Conservation (phyloP, 1,140 invertebrate species). For the Temnothorax longispinosus region DNA sequence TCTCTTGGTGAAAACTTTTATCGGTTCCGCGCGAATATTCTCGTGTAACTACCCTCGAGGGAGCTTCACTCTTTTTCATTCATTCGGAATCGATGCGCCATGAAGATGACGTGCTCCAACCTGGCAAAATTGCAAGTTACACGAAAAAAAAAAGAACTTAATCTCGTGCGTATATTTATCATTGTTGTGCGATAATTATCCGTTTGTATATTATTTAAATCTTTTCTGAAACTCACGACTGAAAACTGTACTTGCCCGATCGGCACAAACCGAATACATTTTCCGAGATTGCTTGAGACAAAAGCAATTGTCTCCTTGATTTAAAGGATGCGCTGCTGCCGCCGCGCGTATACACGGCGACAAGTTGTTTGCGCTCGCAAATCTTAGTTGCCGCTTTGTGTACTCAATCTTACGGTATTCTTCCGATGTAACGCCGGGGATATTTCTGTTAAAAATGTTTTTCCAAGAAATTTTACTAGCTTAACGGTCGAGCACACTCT, state of each 20-base stretch:
- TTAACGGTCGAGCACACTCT: background rate
- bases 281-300: constrained; percentile 4
- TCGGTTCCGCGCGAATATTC: constrained; percentile 20
- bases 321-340: constrained; percentile 13
- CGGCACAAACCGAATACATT: constrained; percentile 1
- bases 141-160: background rate
- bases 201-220: background rate
- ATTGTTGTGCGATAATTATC: background rate
- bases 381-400: constrained; percentile 37
- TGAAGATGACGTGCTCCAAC: background rate
- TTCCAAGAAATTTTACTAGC: constrained; percentile 25
- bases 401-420: background rate
- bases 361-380: constrained; percentile 51
- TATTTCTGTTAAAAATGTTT: constrained; percentile 28
- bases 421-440: background rate
- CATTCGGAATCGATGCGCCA: background rate
- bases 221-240: background rate
- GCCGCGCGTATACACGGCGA: constrained; percentile 6
- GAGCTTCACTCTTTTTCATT: background rate
- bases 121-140: background rate
- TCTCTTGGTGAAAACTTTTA: constrained; percentile 34
- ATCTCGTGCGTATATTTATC: background rate
- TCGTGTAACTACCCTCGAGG: background rate
- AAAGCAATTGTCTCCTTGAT: constrained; percentile 29
- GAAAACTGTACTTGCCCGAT: background rate